These are phyloP conservation scores for Cercocebus atys DNA, from an alignment of 2,113 vertebrate genomes.

Conservation along the genomic window DNA sequence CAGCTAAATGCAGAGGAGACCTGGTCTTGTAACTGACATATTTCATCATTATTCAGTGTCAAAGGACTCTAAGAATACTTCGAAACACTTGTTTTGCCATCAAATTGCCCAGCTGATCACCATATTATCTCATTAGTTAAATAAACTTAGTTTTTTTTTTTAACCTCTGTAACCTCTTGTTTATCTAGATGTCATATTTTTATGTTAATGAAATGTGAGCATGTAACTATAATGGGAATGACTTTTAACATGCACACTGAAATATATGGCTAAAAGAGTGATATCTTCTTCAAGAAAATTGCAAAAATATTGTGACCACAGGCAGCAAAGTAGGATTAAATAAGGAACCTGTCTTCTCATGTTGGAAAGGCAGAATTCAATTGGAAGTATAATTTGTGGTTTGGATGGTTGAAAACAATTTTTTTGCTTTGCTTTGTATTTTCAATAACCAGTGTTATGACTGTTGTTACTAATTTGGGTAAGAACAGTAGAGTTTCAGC, in stretches of 20 bases:
- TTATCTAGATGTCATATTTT: conserved; percentile 46
- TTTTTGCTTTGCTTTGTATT: conserved; percentile 2
- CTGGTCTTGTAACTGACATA: background rate
- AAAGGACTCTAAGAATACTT: background rate
- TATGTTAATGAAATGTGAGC: conserved; percentile 38
- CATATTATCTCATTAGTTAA: conserved; percentile 31
- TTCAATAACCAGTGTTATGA: background rate
- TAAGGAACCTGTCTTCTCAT: background rate
- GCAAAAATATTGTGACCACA: background rate
- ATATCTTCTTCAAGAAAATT: background rate
- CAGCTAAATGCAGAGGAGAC: background rate
- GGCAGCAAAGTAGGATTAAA: background rate
- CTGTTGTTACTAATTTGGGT: background rate
- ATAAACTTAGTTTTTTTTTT: conserved; percentile 5
- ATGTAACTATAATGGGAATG: background rate
- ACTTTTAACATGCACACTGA: background rate
- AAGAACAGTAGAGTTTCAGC: background rate
- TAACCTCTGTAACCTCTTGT: conserved; percentile 33
- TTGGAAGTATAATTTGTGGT: background rate
- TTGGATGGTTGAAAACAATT: background rate
- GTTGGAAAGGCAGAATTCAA: background rate
- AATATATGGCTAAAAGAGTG: background rate
- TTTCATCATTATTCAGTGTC: background rate
- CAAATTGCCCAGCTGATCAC: background rate
- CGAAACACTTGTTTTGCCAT: background rate